phyloP scores from a whole-genome alignment of 2,113 vertebrate species.

The Hippocampus abdominalis region DNA sequence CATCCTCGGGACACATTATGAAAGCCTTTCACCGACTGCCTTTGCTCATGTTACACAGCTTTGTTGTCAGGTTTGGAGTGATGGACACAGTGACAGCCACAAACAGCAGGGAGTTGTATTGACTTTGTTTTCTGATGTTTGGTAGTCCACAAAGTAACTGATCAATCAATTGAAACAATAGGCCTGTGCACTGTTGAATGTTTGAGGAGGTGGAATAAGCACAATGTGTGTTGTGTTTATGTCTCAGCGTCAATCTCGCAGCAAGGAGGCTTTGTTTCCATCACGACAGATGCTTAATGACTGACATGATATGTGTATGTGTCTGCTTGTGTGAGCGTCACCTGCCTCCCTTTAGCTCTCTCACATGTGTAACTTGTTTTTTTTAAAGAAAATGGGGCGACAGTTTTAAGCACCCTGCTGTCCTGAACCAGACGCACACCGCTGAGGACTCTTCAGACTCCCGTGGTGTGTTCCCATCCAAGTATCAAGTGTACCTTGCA shows the following conservation, averaged over 20 bases:
- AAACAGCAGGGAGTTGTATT: conserved; percentile 32
- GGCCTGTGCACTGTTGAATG: conserved; percentile 39
- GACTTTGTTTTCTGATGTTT: conserved; percentile 42
- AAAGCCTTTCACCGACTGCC: conserved; percentile 25
- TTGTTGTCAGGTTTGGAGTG: conserved; percentile 30
- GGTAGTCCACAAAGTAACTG: conserved; percentile 30
- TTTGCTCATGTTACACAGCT: conserved; percentile 22
- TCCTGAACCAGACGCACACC: conserved; percentile 24
- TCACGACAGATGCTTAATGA: conserved; percentile 3
- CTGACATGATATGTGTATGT: conserved; percentile 23
- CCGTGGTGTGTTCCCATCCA: conserved; percentile 40
- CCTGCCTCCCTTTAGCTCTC: conserved; percentile 9
- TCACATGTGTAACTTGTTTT: conserved; percentile 2
- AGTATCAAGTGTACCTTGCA: conserved; percentile 1
- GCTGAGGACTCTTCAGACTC: conserved; percentile 33
- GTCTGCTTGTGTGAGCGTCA: conserved; percentile 13
- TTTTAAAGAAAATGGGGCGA: conserved; percentile 13
- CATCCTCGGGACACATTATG: background rate
- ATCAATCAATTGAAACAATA: conserved; percentile 60
- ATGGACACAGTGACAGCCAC: conserved; percentile 34
- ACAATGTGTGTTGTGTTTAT: conserved; percentile 34
- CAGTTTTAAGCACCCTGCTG: conserved; percentile 24
- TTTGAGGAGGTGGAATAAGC: conserved; percentile 46
- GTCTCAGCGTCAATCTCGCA: conserved; percentile 6
- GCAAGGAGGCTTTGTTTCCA: conserved; percentile 21